Evolutionary conservation across 2,888 invertebrate species (phyloP).

Genomic region (Adelphocoris suturalis): DNA sequence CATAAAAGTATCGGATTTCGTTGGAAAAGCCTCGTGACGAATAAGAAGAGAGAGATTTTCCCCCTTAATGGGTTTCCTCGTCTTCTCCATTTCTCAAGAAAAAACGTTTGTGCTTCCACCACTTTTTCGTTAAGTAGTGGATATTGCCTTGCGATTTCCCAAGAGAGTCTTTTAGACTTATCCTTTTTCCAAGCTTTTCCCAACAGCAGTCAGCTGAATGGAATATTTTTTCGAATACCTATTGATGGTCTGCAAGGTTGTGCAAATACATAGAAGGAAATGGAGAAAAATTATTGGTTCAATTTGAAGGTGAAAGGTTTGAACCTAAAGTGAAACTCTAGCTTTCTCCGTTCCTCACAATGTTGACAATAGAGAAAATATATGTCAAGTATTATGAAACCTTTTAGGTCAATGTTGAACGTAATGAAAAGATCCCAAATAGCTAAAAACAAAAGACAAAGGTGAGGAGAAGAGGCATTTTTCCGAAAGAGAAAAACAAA

Average conservation of each 20-base stretch:
- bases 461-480: too few relatives aligned
- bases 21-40: conserved; percentile 3
- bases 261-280: too few relatives aligned
- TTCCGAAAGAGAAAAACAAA: too few relatives aligned
- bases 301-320: too few relatives aligned
- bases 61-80: neutral
- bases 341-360: too few relatives aligned
- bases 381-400: too few relatives aligned
- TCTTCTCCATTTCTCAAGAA: conserved; percentile 8
- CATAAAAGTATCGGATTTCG: conserved; percentile 19
- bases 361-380: too few relatives aligned
- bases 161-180: neutral
- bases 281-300: too few relatives aligned
- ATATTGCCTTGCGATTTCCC: conserved; percentile 24
- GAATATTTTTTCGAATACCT: neutral
- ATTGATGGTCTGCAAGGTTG: neutral
- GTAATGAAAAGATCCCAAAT: too few relatives aligned
- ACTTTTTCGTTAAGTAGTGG: neutral
- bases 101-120: neutral
- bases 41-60: neutral
- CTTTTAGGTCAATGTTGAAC: too few relatives aligned
- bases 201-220: neutral
- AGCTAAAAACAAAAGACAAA: too few relatives aligned
- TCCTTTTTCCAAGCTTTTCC: neutral
- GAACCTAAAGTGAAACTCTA: too few relatives aligned